These are phyloP conservation scores for Drosophila engyochracea DNA, from an alignment of 2,888 invertebrate species.

Conservation along the genomic window DNA sequence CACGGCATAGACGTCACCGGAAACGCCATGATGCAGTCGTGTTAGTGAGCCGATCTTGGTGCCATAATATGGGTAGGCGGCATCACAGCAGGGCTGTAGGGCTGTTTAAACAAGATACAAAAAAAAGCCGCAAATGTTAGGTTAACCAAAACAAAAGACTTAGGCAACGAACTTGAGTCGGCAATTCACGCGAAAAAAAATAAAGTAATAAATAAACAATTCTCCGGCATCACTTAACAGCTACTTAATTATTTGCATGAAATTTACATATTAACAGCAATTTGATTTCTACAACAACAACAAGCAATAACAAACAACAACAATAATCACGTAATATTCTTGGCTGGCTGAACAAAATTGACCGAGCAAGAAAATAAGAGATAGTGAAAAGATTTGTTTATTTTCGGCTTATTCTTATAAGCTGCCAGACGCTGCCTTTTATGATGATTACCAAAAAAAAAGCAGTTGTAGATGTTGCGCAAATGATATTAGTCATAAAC, in stretches of 20 bases:
- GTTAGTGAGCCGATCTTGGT: constrained; percentile 92
- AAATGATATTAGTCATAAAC: constrained; percentile 39
- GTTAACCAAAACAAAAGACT: constrained; percentile 78
- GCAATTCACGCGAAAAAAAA: constrained; percentile 31
- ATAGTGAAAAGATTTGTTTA: constrained; percentile 13
- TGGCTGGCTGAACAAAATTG: constrained; percentile 19
- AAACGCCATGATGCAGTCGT: constrained; percentile 93
- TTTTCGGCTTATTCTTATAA: constrained; percentile 23
- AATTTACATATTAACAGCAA: constrained; percentile 60
- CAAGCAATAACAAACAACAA: constrained; percentile 9
- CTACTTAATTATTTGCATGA: constrained; percentile 63
- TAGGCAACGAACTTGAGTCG: constrained; percentile 75
- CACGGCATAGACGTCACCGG: constrained; percentile 94
- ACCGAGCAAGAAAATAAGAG: constrained; percentile 15
- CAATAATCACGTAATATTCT: constrained; percentile 53
- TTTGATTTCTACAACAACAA: constrained; percentile 23
- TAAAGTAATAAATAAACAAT: constrained; percentile 63
- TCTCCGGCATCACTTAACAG: constrained; percentile 55
- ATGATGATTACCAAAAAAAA: constrained; percentile 30
- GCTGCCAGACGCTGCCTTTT: constrained; percentile 10
- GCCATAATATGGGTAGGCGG: constrained; percentile 89
- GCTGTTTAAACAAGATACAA: constrained; percentile 48
- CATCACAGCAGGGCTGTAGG: constrained; percentile 66
- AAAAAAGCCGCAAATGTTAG: constrained; percentile 22
- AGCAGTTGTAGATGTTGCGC: constrained; percentile 12